Percentiles rank a stretch among this genome's conserved stretches.
Evolutionary conservation across 2,113 vertebrate genomes (phyloP).

Genomic region (Pitta sordida): DNA sequence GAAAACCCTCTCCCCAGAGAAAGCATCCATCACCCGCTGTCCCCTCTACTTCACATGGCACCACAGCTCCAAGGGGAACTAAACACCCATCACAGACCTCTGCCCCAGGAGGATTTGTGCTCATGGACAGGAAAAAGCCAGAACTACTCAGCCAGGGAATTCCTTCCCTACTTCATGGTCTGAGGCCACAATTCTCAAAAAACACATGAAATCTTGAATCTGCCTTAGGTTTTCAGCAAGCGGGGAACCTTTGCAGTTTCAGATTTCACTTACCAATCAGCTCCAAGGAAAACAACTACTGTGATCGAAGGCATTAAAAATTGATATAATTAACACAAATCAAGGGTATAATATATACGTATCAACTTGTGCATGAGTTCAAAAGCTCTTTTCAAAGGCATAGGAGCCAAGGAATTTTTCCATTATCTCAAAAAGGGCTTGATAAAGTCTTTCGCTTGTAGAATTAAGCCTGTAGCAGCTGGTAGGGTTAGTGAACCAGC

Average conservation of each 20-base stretch:
- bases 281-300: not conserved
- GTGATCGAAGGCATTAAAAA: not conserved
- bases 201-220: not conserved
- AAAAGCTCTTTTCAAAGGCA: conserved; percentile 7
- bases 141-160: not conserved
- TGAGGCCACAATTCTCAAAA: not conserved
- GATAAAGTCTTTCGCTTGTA: not conserved
- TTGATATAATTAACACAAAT: conserved; percentile 24
- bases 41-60: not conserved
- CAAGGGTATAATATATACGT: not conserved
- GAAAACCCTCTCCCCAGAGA: not conserved
- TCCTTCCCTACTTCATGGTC: not conserved
- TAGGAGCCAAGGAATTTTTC: not conserved
- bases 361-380: not conserved
- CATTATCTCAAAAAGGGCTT: conserved; percentile 7
- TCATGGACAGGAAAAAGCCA: not conserved
- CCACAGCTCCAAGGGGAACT: not conserved
- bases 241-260: not conserved
- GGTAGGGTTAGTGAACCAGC: conserved; percentile 30
- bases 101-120: not conserved
- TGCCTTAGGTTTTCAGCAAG: not conserved
- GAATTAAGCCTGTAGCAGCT: conserved; percentile 22
- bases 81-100: not conserved
- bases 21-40: not conserved
- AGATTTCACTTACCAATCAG: not conserved